phyloP scores from a whole-genome alignment of 2,113 vertebrate genomes.

The Odocoileus virginianus region DNA sequence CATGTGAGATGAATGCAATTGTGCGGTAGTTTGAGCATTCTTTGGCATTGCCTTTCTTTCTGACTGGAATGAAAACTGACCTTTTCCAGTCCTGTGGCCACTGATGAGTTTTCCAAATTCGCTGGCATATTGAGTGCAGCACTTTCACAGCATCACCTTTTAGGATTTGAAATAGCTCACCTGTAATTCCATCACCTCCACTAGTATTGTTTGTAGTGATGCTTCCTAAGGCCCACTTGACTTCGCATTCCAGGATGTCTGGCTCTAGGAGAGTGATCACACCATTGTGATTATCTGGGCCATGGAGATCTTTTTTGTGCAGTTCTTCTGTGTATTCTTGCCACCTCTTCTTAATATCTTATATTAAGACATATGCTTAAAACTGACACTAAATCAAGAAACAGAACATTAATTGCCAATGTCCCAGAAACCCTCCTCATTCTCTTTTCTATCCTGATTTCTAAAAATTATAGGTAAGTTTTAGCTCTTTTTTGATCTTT shows the following conservation, averaged over 20 bases:
- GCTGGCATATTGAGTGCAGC: too few species aligned
- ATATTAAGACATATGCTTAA: background rate
- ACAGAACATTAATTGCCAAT: background rate
- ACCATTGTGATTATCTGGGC: background rate
- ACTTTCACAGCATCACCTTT: too few species aligned
- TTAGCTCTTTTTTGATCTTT: background rate
- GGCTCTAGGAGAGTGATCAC: background rate
- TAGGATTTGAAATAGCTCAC: too few species aligned
- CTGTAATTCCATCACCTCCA: too few species aligned
- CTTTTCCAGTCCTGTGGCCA: too few species aligned
- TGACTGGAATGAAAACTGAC: too few species aligned
- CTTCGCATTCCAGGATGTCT: background rate
- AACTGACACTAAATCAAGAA: background rate
- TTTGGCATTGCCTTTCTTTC: too few species aligned
- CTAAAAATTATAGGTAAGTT: background rate
- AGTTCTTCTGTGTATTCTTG: background rate
- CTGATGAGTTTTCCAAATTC: too few species aligned
- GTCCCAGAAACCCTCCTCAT: background rate
- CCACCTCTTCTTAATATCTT: background rate
- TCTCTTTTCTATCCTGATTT: background rate
- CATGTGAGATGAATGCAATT: background rate
- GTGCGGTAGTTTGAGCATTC: too few species aligned
- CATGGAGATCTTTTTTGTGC: background rate
- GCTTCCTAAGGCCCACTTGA: background rate
- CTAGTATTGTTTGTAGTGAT: accelerated